A percentile compares a stretch with the other conserved stretches of the same genome.
phyloP scores from a whole-genome alignment of 2,113 vertebrate species.

The Melospiza melodia region DNA sequence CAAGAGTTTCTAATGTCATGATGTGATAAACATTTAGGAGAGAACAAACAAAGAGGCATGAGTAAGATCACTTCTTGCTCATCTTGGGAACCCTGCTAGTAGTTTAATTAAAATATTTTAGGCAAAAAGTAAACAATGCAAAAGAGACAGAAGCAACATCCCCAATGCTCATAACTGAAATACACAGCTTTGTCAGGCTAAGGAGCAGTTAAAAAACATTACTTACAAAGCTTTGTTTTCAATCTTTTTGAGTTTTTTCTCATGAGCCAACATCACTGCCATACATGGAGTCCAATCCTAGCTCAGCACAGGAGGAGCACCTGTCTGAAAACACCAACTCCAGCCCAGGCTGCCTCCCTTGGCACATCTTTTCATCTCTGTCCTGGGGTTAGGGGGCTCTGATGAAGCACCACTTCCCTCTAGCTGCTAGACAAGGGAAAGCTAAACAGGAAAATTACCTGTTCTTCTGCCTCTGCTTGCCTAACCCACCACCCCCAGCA shows the following conservation, averaged over 20 bases:
- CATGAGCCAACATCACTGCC: background rate
- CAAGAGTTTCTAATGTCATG: background rate
- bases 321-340: background rate
- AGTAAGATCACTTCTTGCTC: background rate
- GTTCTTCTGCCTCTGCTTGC: background rate
- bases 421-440: constrained; percentile 13
- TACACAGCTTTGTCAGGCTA: background rate
- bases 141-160: background rate
- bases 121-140: background rate
- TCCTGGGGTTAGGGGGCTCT: background rate
- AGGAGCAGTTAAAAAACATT: background rate
- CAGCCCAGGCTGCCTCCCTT: background rate
- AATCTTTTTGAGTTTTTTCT: background rate
- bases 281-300: background rate
- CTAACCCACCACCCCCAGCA: background rate
- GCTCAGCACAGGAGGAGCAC: background rate
- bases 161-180: background rate
- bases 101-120: background rate
- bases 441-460: background rate
- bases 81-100: background rate
- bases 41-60: background rate
- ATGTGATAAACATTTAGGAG: background rate
- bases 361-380: background rate
- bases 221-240: background rate
- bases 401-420: background rate